A percentile compares a stretch with the other conserved stretches of the same genome.
phyloP scores from a whole-genome alignment of 2,797 vertebrate species.

The Pelochelys cantorii region DNA sequence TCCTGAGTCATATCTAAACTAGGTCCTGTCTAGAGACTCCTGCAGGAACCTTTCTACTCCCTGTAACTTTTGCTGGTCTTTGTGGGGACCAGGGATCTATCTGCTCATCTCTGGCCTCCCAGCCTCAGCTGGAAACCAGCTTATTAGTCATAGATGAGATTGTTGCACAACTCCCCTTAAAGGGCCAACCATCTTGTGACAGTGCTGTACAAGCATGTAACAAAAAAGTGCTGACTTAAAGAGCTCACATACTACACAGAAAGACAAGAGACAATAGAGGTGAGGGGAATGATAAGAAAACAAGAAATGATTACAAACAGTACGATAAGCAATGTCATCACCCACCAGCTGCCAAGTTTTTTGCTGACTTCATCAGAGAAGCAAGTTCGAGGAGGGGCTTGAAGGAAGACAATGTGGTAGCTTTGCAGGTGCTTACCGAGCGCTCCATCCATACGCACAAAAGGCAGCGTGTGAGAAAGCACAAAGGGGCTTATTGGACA shows the following conservation, averaged over 20 bases:
- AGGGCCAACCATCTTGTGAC: neutral
- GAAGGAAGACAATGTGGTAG: neutral
- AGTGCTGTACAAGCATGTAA: neutral
- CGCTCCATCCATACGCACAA: neutral
- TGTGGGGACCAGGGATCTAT: neutral
- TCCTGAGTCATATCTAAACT: neutral
- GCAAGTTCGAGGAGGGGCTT: neutral
- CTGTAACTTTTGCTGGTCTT: neutral
- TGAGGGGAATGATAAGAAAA: neutral
- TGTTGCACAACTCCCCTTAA: neutral
- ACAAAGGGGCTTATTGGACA: rapidly evolving
- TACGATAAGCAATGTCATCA: neutral
- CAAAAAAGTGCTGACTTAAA: neutral
- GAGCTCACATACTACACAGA: neutral
- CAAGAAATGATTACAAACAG: neutral
- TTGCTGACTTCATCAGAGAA: neutral
- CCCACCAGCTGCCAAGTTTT: neutral
- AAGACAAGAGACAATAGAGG: neutral
- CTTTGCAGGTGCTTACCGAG: neutral
- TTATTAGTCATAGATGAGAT: neutral
- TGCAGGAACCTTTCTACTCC: rapidly evolving
- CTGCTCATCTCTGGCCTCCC: neutral
- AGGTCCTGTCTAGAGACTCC: neutral
- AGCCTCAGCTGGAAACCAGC: neutral
- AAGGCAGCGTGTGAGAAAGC: neutral